Percentiles rank a stretch among this genome's conserved stretches.
These are phyloP conservation scores for Campodea augens DNA, from an alignment of 1,140 invertebrate genomes.

Conservation along the genomic window DNA sequence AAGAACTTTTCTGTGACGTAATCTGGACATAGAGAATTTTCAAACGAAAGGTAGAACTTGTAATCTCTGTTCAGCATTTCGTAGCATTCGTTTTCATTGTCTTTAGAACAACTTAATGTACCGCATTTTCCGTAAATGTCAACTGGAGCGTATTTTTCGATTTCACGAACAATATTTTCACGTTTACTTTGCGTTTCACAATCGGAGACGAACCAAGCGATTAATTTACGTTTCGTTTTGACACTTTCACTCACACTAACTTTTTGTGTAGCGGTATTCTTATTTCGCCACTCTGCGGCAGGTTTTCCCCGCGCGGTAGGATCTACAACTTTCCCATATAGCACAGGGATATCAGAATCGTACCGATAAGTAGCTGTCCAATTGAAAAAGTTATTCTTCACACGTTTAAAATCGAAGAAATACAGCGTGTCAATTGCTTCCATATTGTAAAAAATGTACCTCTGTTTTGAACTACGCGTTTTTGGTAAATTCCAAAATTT, in stretches of 20 bases:
- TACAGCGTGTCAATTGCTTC: too few relatives aligned
- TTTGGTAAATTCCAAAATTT: slow-evolving; percentile 11
- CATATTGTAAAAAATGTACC: too few relatives aligned
- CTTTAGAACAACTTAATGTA: slow-evolving; percentile 6
- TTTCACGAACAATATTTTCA: slow-evolving; percentile 25
- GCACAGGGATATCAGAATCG: slow-evolving; percentile 29
- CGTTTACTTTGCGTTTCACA: slow-evolving; percentile 26
- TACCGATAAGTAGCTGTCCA: slow-evolving; percentile 36
- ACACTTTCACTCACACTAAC: not conserved
- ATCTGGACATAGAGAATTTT: slow-evolving; percentile 23
- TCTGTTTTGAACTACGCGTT: too few relatives aligned
- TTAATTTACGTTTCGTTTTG: slow-evolving; percentile 14
- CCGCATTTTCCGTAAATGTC: slow-evolving; percentile 34
- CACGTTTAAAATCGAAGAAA: too few relatives aligned
- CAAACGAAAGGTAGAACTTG: slow-evolving; percentile 23
- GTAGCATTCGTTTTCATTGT: slow-evolving; percentile 12
- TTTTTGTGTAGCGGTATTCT: not conserved
- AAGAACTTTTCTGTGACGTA: slow-evolving; percentile 26
- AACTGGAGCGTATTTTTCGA: slow-evolving; percentile 27
- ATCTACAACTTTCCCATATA: slow-evolving; percentile 24
- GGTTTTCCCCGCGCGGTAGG: slow-evolving; percentile 11
- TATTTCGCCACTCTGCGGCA: slow-evolving; percentile 9
- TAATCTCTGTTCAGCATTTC: slow-evolving; percentile 15
- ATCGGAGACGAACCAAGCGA: slow-evolving; percentile 32
- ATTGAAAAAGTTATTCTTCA: slow-evolving; percentile 31